Evolutionary conservation across 1,140 invertebrate genomes (phyloP), one percentile per base, ranked within the genome.

Genomic region (Mizuhopecten yessoensis): DNA sequence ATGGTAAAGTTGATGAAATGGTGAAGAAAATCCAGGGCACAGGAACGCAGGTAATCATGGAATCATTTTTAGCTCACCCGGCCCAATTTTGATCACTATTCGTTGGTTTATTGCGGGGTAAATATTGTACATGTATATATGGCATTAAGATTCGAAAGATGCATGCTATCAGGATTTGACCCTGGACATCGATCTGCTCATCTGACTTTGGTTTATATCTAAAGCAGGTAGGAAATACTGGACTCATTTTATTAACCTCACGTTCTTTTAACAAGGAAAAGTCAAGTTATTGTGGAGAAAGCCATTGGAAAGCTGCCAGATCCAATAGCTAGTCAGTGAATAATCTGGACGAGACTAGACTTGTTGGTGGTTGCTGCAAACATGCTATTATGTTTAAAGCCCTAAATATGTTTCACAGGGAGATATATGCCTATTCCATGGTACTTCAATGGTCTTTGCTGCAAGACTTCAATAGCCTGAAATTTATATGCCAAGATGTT

Each of bases 241-340:
- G n/a, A n/a, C n/a, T n/a, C n/a, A n/a, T n/a, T n/a, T n/a, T n/a
- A 42, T 42, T 42, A 17, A 10, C n/a, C 34, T 88, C 1, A 15
- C 34, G 33, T 34, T 88, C 33, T 88, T 88, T 36, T 88, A 20
- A 34, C 17, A n/a, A 88, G 87, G 87, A 88, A 34, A 88, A 88
- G n/a, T 88, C 87, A 15, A 34, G 33, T 88, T 15, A 33, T 33
- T 88, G 87, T 88, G 87, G 87, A 36, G 33, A 88, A 3, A 88
- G 33, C n/a, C 34, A 88, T 36, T 88, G 87, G 87, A 33, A 88
- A 34, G 87, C 5, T 88, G 87, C 87, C 33, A 88, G 34, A 0
- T 88, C 34, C 33, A 88, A n/a, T 0, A 88, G 87, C 34, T 34
- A 88, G 34, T 9, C 34, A 9, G 17, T 88, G 33, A 88, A 88